phyloP scores from a whole-genome alignment of 2,113 vertebrate species.

The Oncorhynchus nerka region DNA sequence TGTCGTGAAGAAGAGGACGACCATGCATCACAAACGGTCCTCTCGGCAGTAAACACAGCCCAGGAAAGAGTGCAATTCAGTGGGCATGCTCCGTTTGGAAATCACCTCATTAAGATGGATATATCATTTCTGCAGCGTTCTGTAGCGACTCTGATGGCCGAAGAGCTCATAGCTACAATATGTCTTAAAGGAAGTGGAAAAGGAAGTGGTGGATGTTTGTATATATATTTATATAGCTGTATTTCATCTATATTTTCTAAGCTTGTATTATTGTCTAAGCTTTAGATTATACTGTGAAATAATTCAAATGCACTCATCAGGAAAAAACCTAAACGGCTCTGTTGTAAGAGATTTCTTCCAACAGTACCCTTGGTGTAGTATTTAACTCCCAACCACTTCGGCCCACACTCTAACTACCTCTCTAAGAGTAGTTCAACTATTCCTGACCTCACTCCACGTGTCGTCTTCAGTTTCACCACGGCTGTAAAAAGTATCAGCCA shows the following conservation, averaged over 20 bases:
- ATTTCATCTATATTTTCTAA: constrained; percentile 28
- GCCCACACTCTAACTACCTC: constrained; percentile 9
- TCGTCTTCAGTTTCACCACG: constrained; percentile 22
- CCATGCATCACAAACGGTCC: constrained; percentile 58
- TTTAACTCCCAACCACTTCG: constrained; percentile 18
- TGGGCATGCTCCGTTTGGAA: constrained; percentile 17
- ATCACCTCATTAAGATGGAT: constrained; percentile 33
- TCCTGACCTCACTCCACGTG: constrained; percentile 25
- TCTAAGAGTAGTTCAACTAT: constrained; percentile 27
- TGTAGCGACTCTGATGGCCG: constrained; percentile 57
- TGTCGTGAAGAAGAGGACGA: constrained; percentile 68
- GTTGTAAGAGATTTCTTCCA: constrained; percentile 24
- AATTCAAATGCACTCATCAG: constrained; percentile 62
- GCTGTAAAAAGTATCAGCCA: background rate
- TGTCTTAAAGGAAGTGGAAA: constrained; percentile 12
- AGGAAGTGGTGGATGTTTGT: background rate
- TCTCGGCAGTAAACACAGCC: constrained; percentile 49
- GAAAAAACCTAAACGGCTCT: constrained; percentile 23
- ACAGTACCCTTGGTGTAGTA: background rate
- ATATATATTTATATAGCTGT: constrained; percentile 25
- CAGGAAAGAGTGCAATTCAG: background rate
- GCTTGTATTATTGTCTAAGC: background rate
- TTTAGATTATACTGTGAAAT: constrained; percentile 70
- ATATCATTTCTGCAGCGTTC: constrained; percentile 45
- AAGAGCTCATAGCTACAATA: constrained; percentile 32